Percentiles rank a stretch among this genome's conserved stretches.
These are phyloP conservation scores for Brevimyrus niger DNA, from an alignment of 2,113 vertebrate species.

Conservation along the genomic window DNA sequence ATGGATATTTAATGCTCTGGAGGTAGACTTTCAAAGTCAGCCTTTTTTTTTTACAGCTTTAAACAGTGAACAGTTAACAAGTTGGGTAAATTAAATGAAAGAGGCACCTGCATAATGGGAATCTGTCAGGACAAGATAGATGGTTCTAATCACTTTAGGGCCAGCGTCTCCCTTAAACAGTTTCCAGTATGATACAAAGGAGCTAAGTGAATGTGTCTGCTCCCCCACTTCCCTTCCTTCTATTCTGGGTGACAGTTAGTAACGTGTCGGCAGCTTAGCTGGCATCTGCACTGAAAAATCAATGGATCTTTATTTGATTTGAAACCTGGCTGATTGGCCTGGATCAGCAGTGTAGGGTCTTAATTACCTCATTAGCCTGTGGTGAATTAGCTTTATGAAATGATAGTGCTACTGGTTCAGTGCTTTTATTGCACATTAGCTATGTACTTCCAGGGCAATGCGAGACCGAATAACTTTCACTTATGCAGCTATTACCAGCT, in stretches of 20 bases:
- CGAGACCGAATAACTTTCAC: not conserved
- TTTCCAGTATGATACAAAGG: conserved; percentile 26
- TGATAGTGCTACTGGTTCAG: not conserved
- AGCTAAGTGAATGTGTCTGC: conserved; percentile 37
- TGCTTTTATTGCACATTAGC: not conserved
- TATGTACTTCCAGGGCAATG: not conserved
- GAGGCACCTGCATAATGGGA: conserved; percentile 51
- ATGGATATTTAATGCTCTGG: conserved; percentile 41
- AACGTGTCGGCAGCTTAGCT: conserved; percentile 41
- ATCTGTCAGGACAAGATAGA: conserved; percentile 63
- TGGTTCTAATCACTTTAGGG: conserved; percentile 52
- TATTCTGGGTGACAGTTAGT: conserved; percentile 33
- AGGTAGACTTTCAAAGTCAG: conserved; percentile 51
- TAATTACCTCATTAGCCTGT: conserved; percentile 36
- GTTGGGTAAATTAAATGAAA: conserved; percentile 63
- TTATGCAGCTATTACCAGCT: not conserved
- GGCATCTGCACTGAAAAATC: conserved; percentile 35
- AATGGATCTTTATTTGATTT: conserved; percentile 36
- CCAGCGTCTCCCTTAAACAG: conserved; percentile 21
- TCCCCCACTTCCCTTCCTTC: conserved; percentile 27
- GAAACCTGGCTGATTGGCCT: conserved; percentile 29
- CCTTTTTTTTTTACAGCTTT: conserved; percentile 39
- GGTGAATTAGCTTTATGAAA: conserved; percentile 35
- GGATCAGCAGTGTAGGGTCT: conserved; percentile 31
- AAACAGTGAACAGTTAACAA: conserved; percentile 57